Percentiles rank a stretch among this genome's conserved stretches.
phyloP scores from a whole-genome alignment of 2,113 vertebrate species.

The Grammomys surdaster region DNA sequence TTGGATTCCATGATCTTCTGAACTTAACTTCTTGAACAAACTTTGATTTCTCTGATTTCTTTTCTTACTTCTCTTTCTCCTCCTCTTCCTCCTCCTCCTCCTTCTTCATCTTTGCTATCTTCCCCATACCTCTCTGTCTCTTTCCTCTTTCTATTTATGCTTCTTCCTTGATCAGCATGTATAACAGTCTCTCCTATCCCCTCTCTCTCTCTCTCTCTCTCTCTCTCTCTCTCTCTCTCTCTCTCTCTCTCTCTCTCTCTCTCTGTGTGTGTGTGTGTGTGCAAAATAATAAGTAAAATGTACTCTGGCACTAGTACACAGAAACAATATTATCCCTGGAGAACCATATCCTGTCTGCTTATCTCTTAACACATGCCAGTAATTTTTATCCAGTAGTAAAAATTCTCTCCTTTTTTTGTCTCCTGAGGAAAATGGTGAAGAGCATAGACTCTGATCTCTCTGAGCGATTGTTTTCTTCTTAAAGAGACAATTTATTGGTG shows the following conservation, averaged over 20 bases:
- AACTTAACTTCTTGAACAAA: background rate
- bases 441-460: background rate
- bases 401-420: background rate
- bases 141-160: background rate
- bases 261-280: too few species aligned
- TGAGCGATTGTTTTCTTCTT: background rate
- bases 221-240: background rate
- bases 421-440: background rate
- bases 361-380: background rate
- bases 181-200: background rate
- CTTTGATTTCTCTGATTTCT: background rate
- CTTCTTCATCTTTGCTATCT: background rate
- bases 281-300: background rate
- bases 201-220: background rate
- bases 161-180: background rate
- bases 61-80: background rate
- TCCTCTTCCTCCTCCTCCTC: too few species aligned
- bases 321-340: background rate
- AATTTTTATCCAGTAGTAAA: background rate
- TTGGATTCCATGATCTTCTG: background rate
- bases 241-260: background rate
- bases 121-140: background rate
- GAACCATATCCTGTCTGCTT: background rate
- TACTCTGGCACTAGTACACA: background rate
- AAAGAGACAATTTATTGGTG: background rate